phyloP scores from a whole-genome alignment of 2,888 invertebrate genomes.

The Oligia latruncula region DNA sequence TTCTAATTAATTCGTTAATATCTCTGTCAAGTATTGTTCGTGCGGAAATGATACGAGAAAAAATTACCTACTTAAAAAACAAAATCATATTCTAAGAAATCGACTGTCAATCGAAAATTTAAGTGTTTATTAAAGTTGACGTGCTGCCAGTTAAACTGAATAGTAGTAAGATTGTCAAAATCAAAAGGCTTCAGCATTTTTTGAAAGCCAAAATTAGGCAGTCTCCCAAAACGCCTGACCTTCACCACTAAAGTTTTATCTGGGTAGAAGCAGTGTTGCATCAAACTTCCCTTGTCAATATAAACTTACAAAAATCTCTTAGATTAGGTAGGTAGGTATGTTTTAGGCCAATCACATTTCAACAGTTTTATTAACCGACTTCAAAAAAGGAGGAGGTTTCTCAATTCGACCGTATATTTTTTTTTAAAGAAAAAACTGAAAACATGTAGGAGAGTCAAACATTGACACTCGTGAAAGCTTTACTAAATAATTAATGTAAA shows the following conservation, averaged over 20 bases:
- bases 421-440: background rate
- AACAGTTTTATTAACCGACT: background rate
- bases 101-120: background rate
- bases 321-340: background rate
- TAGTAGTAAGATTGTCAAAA: background rate
- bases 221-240: too few relatives aligned
- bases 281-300: background rate
- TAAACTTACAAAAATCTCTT: background rate
- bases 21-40: background rate
- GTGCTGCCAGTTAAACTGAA: background rate
- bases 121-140: background rate
- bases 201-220: too few relatives aligned
- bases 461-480: background rate
- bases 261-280: background rate
- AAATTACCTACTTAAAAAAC: background rate
- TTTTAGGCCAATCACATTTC: background rate
- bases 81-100: background rate
- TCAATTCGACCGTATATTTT: too few relatives aligned
- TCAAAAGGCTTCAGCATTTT: background rate
- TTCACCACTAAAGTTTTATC: background rate
- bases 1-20: conserved; percentile 5
- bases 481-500: conserved; percentile 33
- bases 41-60: background rate
- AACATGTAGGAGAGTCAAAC: background rate
- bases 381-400: too few relatives aligned